phyloP scores from a whole-genome alignment of 2,888 invertebrate species.

The Perizoma flavofasciatum region DNA sequence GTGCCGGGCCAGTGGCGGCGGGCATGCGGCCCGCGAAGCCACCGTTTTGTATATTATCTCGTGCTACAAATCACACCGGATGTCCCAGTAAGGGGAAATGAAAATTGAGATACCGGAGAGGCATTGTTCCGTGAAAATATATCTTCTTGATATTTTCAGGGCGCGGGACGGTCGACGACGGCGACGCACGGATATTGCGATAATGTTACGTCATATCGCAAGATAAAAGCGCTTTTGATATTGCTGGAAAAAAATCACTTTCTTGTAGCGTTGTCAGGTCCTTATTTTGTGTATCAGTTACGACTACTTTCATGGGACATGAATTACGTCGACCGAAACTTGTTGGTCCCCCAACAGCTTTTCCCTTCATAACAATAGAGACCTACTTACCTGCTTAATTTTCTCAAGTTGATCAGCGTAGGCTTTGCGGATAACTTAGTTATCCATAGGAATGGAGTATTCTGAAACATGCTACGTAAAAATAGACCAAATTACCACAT shows the following conservation, averaged over 20 bases:
- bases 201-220: constrained; percentile 74
- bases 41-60: constrained; percentile 82
- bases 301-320: neutral
- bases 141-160: constrained; percentile 79
- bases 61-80: constrained; percentile 82
- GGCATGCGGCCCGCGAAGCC: constrained; percentile 66
- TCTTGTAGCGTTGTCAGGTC: constrained; percentile 47
- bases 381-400: no score
- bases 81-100: constrained; percentile 79
- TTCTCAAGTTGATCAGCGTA: no score
- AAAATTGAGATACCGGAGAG: constrained; percentile 82
- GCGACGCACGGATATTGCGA: constrained; percentile 75
- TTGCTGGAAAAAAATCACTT: constrained; percentile 68
- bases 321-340: neutral
- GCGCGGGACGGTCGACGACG: constrained; percentile 68
- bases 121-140: constrained; percentile 82
- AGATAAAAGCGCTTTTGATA: constrained; percentile 74
- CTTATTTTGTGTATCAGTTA: constrained; percentile 9
- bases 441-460: no score
- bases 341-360: neutral
- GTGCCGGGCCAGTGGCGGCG: constrained; percentile 44
- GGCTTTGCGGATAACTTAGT: no score
- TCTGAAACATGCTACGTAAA: no score
- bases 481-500: no score
- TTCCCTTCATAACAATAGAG: no score